These are phyloP conservation scores for Ramphastos sulfuratus DNA, from an alignment of 2,113 vertebrate species.

Conservation along the genomic window DNA sequence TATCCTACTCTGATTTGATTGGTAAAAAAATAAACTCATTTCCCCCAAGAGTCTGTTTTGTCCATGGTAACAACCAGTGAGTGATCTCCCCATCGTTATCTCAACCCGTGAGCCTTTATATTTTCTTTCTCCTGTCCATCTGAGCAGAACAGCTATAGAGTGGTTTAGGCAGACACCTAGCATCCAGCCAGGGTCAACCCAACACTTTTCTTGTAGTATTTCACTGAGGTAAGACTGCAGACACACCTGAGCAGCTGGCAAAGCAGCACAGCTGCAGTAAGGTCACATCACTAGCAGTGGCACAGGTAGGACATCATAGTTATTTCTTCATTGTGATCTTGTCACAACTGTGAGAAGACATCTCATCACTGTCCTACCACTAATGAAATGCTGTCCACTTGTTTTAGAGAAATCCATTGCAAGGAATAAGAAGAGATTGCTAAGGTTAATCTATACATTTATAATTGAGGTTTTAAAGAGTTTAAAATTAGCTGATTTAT, in stretches of 20 bases:
- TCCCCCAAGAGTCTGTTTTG: not conserved
- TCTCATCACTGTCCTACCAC: not conserved
- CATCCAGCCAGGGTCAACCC: not conserved
- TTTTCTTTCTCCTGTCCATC: not conserved
- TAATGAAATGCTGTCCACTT: accelerated
- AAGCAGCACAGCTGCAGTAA: not conserved
- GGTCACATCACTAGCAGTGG: not conserved
- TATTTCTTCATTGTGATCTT: not conserved
- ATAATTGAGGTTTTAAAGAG: not conserved
- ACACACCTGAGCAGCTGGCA: accelerated
- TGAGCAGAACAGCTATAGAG: not conserved
- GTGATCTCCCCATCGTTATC: not conserved
- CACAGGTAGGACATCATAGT: accelerated
- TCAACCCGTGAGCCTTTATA: not conserved
- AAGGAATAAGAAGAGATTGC: not conserved
- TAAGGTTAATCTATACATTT: not conserved
- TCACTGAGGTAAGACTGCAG: accelerated
- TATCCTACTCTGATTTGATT: not conserved
- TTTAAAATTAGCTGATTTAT: not conserved
- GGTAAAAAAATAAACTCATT: not conserved
- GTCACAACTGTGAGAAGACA: not conserved
- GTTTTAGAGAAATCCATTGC: not conserved
- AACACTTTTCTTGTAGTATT: not conserved
- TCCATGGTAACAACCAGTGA: not conserved
- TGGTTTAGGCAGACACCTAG: not conserved